Evolutionary conservation across 2,888 invertebrate genomes (phyloP).

Genomic region (Polydrusus tereticollis): DNA sequence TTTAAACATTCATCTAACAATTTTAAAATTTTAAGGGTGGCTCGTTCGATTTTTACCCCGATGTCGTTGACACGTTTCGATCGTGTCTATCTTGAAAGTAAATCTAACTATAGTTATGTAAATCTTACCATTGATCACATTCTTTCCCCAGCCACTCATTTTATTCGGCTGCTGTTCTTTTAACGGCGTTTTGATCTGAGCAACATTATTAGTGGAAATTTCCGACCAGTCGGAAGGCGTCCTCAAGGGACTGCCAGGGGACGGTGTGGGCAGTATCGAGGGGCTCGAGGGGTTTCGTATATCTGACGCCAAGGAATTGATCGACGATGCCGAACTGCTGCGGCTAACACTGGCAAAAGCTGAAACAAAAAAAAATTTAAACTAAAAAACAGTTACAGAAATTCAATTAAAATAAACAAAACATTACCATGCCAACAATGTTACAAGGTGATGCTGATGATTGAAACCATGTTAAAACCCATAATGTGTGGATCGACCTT

Average conservation of each 20-base stretch:
- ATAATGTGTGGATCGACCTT: too few relatives aligned
- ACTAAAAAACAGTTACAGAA: too few relatives aligned
- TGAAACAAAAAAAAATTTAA: slow-evolving; percentile 3
- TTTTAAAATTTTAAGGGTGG: too few relatives aligned
- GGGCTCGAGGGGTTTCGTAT: slow-evolving; percentile 62
- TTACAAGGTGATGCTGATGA: too few relatives aligned
- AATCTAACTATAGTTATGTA: too few relatives aligned
- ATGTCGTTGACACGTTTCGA: too few relatives aligned
- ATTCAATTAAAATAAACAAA: too few relatives aligned
- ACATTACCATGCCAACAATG: too few relatives aligned
- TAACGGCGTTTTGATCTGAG: slow-evolving; percentile 67
- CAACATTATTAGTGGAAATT: slow-evolving; percentile 66
- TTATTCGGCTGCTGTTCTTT: slow-evolving; percentile 68
- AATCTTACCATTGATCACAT: slow-evolving; percentile 53
- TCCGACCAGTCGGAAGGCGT: slow-evolving; percentile 72
- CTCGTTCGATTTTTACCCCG: too few relatives aligned
- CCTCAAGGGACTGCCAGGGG: slow-evolving; percentile 64
- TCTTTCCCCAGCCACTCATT: slow-evolving; percentile 60
- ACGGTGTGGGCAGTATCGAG: slow-evolving; percentile 60
- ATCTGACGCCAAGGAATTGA: slow-evolving; percentile 72
- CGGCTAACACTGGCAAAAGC: slow-evolving; percentile 69
- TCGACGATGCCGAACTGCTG: slow-evolving; percentile 76
- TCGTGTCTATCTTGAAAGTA: too few relatives aligned
- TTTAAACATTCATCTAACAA: too few relatives aligned
- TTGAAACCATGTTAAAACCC: too few relatives aligned